Conservation (phyloP, 2,797 vertebrate species). For the Geotria australis region DNA sequence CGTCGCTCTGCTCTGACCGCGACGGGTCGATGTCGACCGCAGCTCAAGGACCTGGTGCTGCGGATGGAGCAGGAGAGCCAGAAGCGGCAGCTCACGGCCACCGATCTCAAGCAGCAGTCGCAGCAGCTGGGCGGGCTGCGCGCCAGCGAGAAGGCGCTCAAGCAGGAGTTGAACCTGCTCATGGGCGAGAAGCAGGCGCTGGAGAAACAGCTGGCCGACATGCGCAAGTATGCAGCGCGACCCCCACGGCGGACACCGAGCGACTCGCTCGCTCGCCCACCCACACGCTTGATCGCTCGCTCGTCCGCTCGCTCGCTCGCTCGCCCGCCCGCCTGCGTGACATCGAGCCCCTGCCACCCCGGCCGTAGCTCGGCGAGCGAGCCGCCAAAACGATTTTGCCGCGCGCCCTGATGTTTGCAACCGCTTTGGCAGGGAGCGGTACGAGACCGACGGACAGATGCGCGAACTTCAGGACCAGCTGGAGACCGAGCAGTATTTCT, state of each 20-base stretch:
- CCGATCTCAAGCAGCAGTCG: constrained; percentile 42
- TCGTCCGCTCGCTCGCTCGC: too few species aligned
- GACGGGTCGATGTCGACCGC: background rate
- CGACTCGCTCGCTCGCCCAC: too few species aligned
- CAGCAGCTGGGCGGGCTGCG: constrained; percentile 60
- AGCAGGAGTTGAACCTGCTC: constrained; percentile 69
- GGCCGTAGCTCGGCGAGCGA: too few species aligned
- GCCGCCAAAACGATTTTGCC: too few species aligned
- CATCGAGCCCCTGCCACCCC: too few species aligned
- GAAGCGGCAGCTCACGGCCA: constrained; percentile 37
- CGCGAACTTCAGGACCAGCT: constrained; percentile 96
- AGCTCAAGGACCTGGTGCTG: constrained; percentile 41
- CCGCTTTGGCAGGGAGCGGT: background rate
- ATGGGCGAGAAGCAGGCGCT: constrained; percentile 68
- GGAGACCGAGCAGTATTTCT: constrained; percentile 97
- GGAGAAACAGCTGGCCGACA: constrained; percentile 78
- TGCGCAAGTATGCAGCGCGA: constrained; percentile 39
- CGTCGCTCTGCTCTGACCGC: too few species aligned
- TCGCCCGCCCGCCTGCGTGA: too few species aligned
- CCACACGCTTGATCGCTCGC: too few species aligned
- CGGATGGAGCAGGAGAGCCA: constrained; percentile 59
- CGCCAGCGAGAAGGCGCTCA: constrained; percentile 76
- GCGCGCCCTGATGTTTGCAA: too few species aligned
- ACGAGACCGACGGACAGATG: constrained; percentile 94
- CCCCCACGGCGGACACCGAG: too few species aligned